Conservation (phyloP, 2,113 vertebrate genomes). For the Maccullochella peelii region DNA sequence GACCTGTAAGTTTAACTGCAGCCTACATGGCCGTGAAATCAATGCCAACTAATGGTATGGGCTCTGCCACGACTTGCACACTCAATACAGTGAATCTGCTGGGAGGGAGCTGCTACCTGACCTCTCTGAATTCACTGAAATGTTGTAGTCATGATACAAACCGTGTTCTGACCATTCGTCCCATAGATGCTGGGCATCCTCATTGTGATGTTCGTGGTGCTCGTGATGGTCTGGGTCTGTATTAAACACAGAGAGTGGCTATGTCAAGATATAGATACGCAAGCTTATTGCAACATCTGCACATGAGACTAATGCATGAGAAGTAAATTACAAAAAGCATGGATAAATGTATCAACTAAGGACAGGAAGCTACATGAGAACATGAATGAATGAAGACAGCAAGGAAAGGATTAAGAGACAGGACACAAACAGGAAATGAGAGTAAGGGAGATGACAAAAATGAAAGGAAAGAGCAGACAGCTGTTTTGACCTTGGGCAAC, state of each 20-base stretch:
- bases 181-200: slow-evolving; percentile 79
- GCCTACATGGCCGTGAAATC: slow-evolving; percentile 14
- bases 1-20: slow-evolving; percentile 19
- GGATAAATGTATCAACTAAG: background rate
- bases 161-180: slow-evolving; percentile 83
- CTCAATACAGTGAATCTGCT: background rate
- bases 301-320: too few species aligned
- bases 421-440: slow-evolving; percentile 54
- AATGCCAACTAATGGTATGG: slow-evolving; percentile 36
- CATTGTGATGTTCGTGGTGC: slow-evolving; percentile 54
- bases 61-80: background rate
- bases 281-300: background rate
- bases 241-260: slow-evolving; percentile 5
- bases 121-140: background rate
- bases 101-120: background rate
- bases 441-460: background rate
- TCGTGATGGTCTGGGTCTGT: slow-evolving; percentile 64
- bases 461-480: background rate
- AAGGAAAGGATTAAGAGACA: slow-evolving; percentile 36
- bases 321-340: background rate
- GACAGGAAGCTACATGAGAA: background rate
- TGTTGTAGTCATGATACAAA: slow-evolving; percentile 40
- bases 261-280: background rate
- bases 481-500: slow-evolving; percentile 32
- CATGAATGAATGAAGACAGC: background rate